Percentiles rank a stretch among this genome's conserved stretches.
These are phyloP conservation scores for Cyprinodon variegatus DNA, from an alignment of 2,113 vertebrate genomes.

Conservation along the genomic window DNA sequence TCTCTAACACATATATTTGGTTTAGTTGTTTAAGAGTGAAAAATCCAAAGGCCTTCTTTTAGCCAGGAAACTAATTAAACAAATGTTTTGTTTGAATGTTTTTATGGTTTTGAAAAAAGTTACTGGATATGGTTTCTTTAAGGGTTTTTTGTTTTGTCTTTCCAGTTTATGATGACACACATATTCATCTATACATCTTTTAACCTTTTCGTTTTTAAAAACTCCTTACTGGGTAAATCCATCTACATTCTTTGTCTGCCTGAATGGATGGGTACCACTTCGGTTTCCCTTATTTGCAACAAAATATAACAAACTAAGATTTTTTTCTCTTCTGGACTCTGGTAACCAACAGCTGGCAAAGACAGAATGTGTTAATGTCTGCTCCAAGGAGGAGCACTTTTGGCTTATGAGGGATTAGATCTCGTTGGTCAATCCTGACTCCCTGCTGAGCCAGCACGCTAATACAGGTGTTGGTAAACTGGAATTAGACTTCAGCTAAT, in stretches of 20 bases:
- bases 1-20: too few relatives aligned
- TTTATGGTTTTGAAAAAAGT: not conserved
- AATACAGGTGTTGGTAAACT: conserved; percentile 96
- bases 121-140: not conserved
- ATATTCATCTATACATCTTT: too few relatives aligned
- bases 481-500: conserved; percentile 86
- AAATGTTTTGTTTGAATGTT: not conserved
- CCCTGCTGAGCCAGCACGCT: conserved; percentile 82
- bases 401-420: conserved; percentile 91
- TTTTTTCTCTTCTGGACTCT: conserved; percentile 75
- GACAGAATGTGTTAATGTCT: conserved; percentile 90
- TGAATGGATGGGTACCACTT: not conserved
- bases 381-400: conserved; percentile 71
- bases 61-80: not conserved
- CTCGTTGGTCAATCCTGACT: conserved; percentile 85
- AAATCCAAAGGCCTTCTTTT: not conserved
- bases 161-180: not conserved
- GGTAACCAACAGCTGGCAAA: conserved; percentile 81
- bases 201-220: too few relatives aligned
- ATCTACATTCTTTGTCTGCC: not conserved
- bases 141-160: not conserved
- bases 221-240: not conserved
- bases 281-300: conserved; percentile 5
- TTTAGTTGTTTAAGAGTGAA: too few relatives aligned
- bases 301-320: conserved; percentile 72